Percentiles rank a stretch among this genome's conserved stretches.
Evolutionary conservation across 92 coral and sea anemone species (phyloP).

Genomic region (Porites divaricata): DNA sequence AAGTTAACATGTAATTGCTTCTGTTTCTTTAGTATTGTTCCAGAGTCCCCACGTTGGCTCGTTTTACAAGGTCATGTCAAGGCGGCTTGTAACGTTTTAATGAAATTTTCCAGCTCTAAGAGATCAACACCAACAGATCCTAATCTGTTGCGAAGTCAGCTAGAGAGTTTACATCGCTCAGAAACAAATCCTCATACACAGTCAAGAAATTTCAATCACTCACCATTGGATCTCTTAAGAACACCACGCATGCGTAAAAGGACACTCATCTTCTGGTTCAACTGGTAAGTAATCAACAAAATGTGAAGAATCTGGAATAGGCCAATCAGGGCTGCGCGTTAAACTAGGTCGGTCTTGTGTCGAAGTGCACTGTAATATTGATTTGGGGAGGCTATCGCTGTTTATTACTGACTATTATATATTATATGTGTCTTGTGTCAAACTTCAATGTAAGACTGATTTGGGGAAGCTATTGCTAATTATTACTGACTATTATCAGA

Average conservation of each 20-base stretch:
- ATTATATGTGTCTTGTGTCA: too few relatives aligned
- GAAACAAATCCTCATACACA: background rate
- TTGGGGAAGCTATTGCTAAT: too few relatives aligned
- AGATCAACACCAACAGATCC: slow-evolving; percentile 15
- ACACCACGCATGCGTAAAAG: slow-evolving; percentile 34
- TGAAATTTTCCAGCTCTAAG: slow-evolving; percentile 30
- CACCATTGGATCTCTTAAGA: slow-evolving; percentile 50
- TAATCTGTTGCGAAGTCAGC: slow-evolving; percentile 24
- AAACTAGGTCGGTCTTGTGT: too few relatives aligned
- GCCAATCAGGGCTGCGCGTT: too few relatives aligned
- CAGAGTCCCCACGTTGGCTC: slow-evolving; percentile 79
- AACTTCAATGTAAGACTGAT: too few relatives aligned
- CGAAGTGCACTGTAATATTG: too few relatives aligned
- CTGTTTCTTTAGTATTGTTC: slow-evolving; percentile 10
- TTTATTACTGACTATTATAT: too few relatives aligned
- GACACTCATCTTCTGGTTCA: slow-evolving; percentile 22
- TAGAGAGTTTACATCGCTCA: slow-evolving; percentile 19
- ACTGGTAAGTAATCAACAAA: background rate
- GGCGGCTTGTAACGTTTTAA: slow-evolving; percentile 41
- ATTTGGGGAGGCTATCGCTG: too few relatives aligned
- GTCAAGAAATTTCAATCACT: background rate
- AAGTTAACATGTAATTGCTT: background rate
- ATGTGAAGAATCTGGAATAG: background rate
- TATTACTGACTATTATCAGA: too few relatives aligned
- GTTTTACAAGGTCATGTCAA: slow-evolving; percentile 43